Conservation (phyloP, 2,888 invertebrate species). For the Phragmatobia fuliginosa region DNA sequence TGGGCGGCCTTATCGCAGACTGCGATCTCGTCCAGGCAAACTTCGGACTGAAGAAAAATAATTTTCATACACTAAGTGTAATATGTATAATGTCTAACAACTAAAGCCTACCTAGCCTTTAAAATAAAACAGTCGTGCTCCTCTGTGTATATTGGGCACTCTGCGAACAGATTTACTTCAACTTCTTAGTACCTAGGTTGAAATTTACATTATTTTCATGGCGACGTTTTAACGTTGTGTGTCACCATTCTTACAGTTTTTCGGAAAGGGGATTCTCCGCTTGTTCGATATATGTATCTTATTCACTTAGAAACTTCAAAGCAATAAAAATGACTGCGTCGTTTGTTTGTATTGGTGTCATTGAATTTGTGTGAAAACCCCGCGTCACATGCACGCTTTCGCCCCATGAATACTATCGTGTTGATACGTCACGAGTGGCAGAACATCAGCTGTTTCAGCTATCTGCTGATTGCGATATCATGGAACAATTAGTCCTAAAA, state of each 20-base stretch:
- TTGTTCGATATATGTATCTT: background rate
- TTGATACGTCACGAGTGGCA: conserved; percentile 71
- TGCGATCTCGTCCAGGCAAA: too few relatives aligned
- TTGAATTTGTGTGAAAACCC: conserved; percentile 53
- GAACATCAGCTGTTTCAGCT: conserved; percentile 80
- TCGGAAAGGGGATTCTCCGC: background rate
- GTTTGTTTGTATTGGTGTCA: conserved; percentile 38
- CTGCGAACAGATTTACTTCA: background rate
- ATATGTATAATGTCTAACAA: background rate
- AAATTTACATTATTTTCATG: background rate
- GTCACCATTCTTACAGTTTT: background rate
- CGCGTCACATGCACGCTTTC: conserved; percentile 71
- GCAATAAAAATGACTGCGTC: background rate
- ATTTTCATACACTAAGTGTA: too few relatives aligned
- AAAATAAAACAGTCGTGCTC: background rate
- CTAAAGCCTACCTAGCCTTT: background rate
- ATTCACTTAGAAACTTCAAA: background rate
- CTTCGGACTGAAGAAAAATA: too few relatives aligned
- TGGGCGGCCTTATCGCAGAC: too few relatives aligned
- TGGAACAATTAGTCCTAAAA: conserved; percentile 63
- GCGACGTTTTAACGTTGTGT: background rate
- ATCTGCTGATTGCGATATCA: conserved; percentile 72
- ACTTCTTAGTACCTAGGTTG: background rate
- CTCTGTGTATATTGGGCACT: too few relatives aligned
- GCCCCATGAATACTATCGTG: conserved; percentile 72